Evolutionary conservation across 2,113 vertebrate species (phyloP).

Genomic region (Triplophysa tibetana): DNA sequence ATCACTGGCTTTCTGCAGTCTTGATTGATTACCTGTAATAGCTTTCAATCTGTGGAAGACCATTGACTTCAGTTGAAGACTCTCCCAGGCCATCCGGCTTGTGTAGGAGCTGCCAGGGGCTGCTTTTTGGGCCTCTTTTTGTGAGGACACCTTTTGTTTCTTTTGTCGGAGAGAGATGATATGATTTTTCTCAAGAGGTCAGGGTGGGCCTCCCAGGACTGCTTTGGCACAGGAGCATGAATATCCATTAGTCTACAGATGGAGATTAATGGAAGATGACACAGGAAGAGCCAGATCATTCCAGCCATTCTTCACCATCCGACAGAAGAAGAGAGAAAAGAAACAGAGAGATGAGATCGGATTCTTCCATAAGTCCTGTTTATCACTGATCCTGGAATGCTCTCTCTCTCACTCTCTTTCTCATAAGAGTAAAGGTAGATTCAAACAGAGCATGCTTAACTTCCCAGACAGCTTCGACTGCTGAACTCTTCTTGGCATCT

Average conservation of each 20-base stretch:
- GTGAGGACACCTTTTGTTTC: constrained; percentile 67
- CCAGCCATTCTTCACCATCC: constrained; percentile 50
- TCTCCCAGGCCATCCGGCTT: constrained; percentile 28
- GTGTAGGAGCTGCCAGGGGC: constrained; percentile 35
- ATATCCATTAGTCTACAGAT: constrained; percentile 72
- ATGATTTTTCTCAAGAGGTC: constrained; percentile 68
- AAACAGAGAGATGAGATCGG: constrained; percentile 33
- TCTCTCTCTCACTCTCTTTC: constrained; percentile 23
- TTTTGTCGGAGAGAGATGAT: constrained; percentile 71
- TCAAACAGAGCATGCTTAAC: constrained; percentile 74
- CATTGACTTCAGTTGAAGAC: constrained; percentile 24
- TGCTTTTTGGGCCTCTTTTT: constrained; percentile 51
- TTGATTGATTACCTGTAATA: constrained; percentile 46
- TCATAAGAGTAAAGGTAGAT: constrained; percentile 60
- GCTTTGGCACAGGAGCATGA: constrained; percentile 71
- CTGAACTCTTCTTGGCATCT: constrained; percentile 65
- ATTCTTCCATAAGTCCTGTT: constrained; percentile 43
- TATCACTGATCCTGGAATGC: constrained; percentile 41
- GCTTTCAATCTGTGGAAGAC: constrained; percentile 29
- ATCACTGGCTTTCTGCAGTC: constrained; percentile 28
- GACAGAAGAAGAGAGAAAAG: constrained; percentile 46
- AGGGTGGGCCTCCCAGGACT: constrained; percentile 61
- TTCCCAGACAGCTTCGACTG: constrained; percentile 71
- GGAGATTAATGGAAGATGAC: constrained; percentile 72
- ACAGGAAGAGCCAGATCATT: constrained; percentile 58